Percentiles rank a stretch among this genome's conserved stretches.
Conservation (phyloP, 2,113 vertebrate genomes). For the Cheilinus undulatus region DNA sequence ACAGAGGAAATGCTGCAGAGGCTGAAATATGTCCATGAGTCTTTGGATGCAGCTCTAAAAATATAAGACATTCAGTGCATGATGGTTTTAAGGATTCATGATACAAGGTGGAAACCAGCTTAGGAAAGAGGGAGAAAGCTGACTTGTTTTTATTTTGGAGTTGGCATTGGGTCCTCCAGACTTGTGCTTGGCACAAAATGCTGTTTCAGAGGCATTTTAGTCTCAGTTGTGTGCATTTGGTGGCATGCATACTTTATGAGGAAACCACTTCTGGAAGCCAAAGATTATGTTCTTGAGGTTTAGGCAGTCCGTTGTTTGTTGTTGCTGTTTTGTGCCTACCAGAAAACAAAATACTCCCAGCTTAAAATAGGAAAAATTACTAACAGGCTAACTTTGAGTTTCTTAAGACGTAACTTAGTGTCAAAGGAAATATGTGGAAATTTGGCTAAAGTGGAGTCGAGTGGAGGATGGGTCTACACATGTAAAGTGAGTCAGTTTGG, state of each 20-base stretch:
- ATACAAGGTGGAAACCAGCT: not conserved
- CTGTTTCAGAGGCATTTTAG: not conserved
- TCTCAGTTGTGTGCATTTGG: not conserved
- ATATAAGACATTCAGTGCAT: not conserved
- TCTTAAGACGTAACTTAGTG: not conserved
- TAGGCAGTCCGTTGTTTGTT: constrained; percentile 28
- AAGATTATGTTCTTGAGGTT: constrained; percentile 17
- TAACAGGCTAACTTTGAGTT: not conserved
- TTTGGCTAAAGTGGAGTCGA: not conserved
- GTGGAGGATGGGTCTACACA: not conserved
- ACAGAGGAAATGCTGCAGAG: constrained; percentile 2
- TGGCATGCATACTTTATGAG: constrained; percentile 9
- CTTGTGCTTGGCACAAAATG: not conserved
- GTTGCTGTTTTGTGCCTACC: constrained; percentile 6
- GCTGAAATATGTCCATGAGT: not conserved
- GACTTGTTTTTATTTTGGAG: not conserved
- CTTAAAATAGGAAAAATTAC: not conserved
- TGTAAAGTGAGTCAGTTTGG: constrained; percentile 1
- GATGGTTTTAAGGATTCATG: not conserved
- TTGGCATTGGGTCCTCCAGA: not conserved
- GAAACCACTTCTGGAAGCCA: constrained; percentile 38
- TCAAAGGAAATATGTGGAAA: not conserved
- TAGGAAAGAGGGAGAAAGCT: not conserved
- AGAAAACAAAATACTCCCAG: not conserved
- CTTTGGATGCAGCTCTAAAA: not conserved